Evolutionary conservation across 2,888 invertebrate genomes (phyloP), one percentile per base, ranked within the genome.

Genomic region (Trichacis sp.): DNA sequence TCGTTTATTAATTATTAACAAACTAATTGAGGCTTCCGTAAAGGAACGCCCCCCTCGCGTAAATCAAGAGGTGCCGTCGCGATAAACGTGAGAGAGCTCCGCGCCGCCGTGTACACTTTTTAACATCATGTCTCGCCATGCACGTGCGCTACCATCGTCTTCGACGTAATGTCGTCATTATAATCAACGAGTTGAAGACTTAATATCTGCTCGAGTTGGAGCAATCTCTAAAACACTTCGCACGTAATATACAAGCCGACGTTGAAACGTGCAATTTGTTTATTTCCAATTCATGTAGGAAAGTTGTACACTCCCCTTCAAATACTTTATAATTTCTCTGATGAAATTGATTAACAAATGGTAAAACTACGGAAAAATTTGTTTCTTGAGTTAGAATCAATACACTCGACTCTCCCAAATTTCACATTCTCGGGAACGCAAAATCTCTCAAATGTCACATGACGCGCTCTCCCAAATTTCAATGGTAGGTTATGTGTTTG

Each of bases 21-120:
- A 83, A 82, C 82, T 81, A 82, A 83, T 81, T 82, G 83, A 76
- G 76, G 81, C 83, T 81, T 78, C 82, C 77, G 81, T 78, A 67
- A 64, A 67, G 74, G 61, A 77, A 80, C 81, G 81, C 82, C 82
- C 75, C n/a, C 69, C 74, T 73, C 76, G 73, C 79, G 79, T 81
- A 79, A 82, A 83, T 83, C 82, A 83, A 81, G 79, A 78, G 77
- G 73, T 68, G 72, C 71, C 73, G 76, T 73, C 73, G 73, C 72
- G 70, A 59, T 68, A 52, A 64, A 68, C 46, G 52, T 14, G 43
- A 33, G 33, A n/a, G n/a, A 50, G 42, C 57, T 64, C 50, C 55
- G 56, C 61, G 58, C 61, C 24, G 53, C 51, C 43, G 60, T 48
- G 51, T 60, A 51, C 60, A 60, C 60, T 64, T 65, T 65, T 61